Evolutionary conservation across 2,888 invertebrate species (phyloP).

Genomic region (Nemapogon koenigi): DNA sequence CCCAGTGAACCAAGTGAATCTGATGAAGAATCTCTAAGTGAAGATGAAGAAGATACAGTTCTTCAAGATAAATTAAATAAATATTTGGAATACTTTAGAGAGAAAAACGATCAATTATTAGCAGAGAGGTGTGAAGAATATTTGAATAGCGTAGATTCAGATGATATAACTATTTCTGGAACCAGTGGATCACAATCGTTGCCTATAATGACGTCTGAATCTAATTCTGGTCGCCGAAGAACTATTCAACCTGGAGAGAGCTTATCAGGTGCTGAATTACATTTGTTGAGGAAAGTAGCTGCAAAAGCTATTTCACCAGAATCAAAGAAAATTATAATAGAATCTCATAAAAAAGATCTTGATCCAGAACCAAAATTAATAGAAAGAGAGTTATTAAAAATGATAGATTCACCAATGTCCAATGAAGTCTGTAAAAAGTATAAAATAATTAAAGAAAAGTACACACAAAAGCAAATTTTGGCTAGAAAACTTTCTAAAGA

Average conservation of each 20-base stretch:
- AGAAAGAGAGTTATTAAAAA: slow-evolving; percentile 56
- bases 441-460: slow-evolving; percentile 60
- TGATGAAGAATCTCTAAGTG: slow-evolving; percentile 67
- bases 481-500: slow-evolving; percentile 61
- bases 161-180: slow-evolving; percentile 58
- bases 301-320: slow-evolving; percentile 59
- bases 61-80: slow-evolving; percentile 75
- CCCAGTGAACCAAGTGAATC: slow-evolving; percentile 68
- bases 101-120: slow-evolving; percentile 73
- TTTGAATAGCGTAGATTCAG: slow-evolving; percentile 57
- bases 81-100: slow-evolving; percentile 73
- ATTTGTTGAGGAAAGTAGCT: slow-evolving; percentile 66
- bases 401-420: slow-evolving; percentile 57
- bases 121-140: slow-evolving; percentile 67
- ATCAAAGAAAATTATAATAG: slow-evolving; percentile 60
- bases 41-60: slow-evolving; percentile 67
- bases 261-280: slow-evolving; percentile 65
- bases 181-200: slow-evolving; percentile 55
- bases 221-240: slow-evolving; percentile 55
- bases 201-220: slow-evolving; percentile 54
- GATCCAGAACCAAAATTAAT: slow-evolving; percentile 62
- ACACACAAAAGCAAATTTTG: slow-evolving; percentile 52
- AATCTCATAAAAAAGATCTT: slow-evolving; percentile 61
- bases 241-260: slow-evolving; percentile 69
- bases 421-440: slow-evolving; percentile 58